Conservation (phyloP, 2,797 vertebrate species). For the Gymnopithys bicolor region DNA sequence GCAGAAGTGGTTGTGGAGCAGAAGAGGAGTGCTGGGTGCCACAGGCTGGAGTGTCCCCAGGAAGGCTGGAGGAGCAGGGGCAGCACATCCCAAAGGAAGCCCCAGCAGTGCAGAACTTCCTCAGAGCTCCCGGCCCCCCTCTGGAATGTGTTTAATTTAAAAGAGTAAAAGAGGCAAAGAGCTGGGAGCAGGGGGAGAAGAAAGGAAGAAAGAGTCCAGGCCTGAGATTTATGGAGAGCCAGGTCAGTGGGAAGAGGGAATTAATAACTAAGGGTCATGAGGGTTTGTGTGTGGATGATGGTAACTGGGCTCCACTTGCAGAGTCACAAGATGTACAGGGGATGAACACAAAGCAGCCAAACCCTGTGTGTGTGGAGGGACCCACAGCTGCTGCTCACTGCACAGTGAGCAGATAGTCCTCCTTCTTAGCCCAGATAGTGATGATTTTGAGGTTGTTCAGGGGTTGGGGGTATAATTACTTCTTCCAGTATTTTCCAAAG, state of each 20-base stretch:
- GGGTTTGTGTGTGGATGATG: neutral
- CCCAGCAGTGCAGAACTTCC: constrained; percentile 7
- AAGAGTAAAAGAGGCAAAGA: constrained; percentile 36
- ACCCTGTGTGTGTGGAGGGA: neutral
- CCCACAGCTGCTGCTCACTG: neutral
- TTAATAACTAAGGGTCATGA: constrained; percentile 28
- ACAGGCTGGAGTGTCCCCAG: neutral
- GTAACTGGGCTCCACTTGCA: constrained; percentile 5
- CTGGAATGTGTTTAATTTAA: constrained; percentile 72
- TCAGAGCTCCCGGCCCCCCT: constrained; percentile 44
- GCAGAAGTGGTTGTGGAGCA: neutral
- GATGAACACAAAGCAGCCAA: neutral
- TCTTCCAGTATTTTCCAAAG: neutral
- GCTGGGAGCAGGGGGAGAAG: constrained; percentile 31
- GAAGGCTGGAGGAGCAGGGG: neutral
- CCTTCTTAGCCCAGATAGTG: neutral
- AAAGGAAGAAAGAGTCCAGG: constrained; percentile 61
- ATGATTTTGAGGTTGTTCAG: neutral
- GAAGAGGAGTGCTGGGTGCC: neutral
- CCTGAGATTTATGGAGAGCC: constrained; percentile 57
- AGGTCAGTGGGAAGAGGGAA: constrained; percentile 37
- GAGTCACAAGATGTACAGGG: neutral
- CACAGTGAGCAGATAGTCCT: neutral
- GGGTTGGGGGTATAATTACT: neutral
- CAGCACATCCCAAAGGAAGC: constrained; percentile 20